Percentiles rank a stretch among this genome's conserved stretches.
phyloP scores from a whole-genome alignment of 2,888 invertebrate genomes.

The Bibio marci region DNA sequence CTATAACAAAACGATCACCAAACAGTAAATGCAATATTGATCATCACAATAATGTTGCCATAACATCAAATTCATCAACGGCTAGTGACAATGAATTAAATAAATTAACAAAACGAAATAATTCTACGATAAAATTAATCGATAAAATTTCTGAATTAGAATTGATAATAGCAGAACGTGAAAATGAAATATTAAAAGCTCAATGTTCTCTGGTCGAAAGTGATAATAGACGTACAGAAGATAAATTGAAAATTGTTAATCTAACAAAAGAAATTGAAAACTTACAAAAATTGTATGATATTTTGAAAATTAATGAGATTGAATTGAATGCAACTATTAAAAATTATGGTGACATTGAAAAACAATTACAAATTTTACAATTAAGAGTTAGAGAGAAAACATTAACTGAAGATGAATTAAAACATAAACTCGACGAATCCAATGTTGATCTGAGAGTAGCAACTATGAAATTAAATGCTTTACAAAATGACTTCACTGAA shows the following conservation, averaged over 20 bases:
- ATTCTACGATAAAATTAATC: conserved; percentile 11
- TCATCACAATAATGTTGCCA: conserved; percentile 24
- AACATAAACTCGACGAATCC: conserved; percentile 24
- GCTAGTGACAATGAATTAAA: conserved; percentile 18
- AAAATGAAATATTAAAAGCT: conserved; percentile 26
- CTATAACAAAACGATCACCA: background rate
- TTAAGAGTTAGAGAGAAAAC: conserved; percentile 19
- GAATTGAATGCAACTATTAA: background rate
- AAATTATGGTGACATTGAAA: background rate
- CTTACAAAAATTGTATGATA: conserved; percentile 9
- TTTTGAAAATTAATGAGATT: background rate
- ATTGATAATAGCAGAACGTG: conserved; percentile 26
- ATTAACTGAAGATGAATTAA: conserved; percentile 22
- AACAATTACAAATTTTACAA: conserved; percentile 12
- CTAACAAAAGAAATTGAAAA: conserved; percentile 9
- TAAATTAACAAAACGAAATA: conserved; percentile 13
- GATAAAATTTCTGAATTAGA: conserved; percentile 31
- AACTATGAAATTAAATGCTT: conserved; percentile 19
- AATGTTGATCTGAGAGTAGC: conserved; percentile 19
- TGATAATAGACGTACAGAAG: conserved; percentile 21
- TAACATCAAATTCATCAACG: conserved; percentile 14
- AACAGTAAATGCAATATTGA: conserved; percentile 11
- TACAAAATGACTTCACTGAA: conserved; percentile 19
- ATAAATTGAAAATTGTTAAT: background rate
- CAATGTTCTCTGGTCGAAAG: conserved; percentile 25